These are phyloP conservation scores for Silurus glanis DNA, from an alignment of 2,113 vertebrate genomes.

Conservation along the genomic window DNA sequence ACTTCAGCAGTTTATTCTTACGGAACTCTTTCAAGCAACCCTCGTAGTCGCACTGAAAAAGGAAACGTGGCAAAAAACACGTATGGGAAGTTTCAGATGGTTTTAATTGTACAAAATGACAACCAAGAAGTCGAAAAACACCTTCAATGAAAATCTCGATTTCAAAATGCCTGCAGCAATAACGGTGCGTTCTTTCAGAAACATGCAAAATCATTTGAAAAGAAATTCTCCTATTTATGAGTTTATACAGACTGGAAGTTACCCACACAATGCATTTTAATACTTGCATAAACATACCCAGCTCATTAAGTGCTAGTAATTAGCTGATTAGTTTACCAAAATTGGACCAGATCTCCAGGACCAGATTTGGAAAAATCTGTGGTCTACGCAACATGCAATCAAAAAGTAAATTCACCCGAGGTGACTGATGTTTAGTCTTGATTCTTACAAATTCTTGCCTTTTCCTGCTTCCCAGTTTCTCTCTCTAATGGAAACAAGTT, in stretches of 20 bases:
- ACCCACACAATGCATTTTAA: background rate
- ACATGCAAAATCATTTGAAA: too few species aligned
- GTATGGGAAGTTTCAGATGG: background rate
- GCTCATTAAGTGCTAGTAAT: background rate
- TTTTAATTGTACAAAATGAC: too few species aligned
- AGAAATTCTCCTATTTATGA: background rate
- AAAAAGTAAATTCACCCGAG: background rate
- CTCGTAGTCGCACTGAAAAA: constrained; percentile 77
- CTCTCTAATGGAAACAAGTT: background rate
- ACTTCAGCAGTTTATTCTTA: constrained; percentile 85
- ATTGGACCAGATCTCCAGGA: background rate
- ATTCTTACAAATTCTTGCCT: background rate
- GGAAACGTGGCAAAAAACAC: background rate
- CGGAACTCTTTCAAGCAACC: constrained; percentile 81
- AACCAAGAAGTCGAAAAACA: too few species aligned
- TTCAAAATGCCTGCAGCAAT: too few species aligned
- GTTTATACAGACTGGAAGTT: background rate
- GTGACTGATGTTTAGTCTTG: background rate
- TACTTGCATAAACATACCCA: background rate
- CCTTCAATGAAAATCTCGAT: too few species aligned
- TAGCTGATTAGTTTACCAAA: background rate
- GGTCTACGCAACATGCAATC: background rate
- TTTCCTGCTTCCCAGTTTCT: background rate
- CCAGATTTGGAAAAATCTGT: background rate
- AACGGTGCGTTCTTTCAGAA: too few species aligned